These are phyloP conservation scores for Polyploca ridens DNA, from an alignment of 2,888 invertebrate species.

Conservation along the genomic window DNA sequence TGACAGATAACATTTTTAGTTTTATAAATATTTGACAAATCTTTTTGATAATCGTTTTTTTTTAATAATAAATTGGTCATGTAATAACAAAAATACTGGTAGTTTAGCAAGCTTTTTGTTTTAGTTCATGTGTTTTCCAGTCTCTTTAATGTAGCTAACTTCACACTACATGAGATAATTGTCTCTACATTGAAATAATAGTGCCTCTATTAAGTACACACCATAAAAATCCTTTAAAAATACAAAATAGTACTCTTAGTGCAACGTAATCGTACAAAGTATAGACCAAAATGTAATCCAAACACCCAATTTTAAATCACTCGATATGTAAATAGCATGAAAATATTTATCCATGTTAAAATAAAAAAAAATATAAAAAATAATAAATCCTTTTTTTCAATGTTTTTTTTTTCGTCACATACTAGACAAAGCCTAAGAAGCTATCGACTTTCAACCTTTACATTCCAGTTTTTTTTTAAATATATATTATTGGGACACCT, in stretches of 20 bases:
- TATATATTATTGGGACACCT: conserved; percentile 31
- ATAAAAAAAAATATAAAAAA: conserved; percentile 45
- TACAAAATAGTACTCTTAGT: conserved; percentile 65
- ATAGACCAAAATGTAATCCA: conserved; percentile 79
- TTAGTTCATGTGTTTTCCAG: too few relatives aligned
- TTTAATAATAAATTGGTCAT: too few relatives aligned
- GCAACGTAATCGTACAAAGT: conserved; percentile 80
- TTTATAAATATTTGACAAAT: neutral
- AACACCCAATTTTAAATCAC: conserved; percentile 62
- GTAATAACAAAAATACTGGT: too few relatives aligned
- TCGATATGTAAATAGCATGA: conserved; percentile 60
- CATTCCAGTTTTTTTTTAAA: conserved; percentile 62
- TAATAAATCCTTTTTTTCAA: conserved; percentile 50
- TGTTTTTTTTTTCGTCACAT: conserved; percentile 41
- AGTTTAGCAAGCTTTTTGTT: too few relatives aligned
- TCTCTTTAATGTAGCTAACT: conserved; percentile 21
- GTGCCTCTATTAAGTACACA: conserved; percentile 63
- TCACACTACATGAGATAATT: conserved; percentile 15
- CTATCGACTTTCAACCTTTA: conserved; percentile 68
- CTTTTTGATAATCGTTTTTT: too few relatives aligned
- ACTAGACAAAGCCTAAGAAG: conserved; percentile 74
- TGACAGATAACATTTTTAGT: neutral
- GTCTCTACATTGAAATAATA: conserved; percentile 33
- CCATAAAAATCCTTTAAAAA: conserved; percentile 34
- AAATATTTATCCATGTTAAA: conserved; percentile 72